Conservation (phyloP, 2,888 invertebrate genomes). For the Cheilosia impressa region DNA sequence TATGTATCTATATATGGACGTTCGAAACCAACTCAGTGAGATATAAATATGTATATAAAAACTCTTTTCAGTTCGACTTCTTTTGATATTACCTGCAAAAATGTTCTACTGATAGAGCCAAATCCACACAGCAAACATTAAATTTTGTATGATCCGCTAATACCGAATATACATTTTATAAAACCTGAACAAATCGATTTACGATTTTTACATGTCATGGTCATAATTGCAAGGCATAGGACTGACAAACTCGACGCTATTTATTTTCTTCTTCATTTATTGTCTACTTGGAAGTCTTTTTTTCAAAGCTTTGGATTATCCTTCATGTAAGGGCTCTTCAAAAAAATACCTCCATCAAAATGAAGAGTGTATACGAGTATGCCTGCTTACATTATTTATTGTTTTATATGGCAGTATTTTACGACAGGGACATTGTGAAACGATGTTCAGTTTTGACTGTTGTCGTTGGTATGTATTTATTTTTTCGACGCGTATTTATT, state of each 20-base stretch:
- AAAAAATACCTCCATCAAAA: not conserved
- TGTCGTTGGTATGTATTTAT: not conserved
- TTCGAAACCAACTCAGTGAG: constrained; percentile 4
- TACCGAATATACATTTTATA: too few relatives aligned
- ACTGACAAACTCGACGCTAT: too few relatives aligned
- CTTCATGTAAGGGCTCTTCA: not conserved
- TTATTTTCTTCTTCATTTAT: not conserved
- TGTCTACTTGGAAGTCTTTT: not conserved
- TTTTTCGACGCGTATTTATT: constrained; percentile 6
- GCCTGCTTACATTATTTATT: constrained; percentile 4
- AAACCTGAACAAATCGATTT: too few relatives aligned
- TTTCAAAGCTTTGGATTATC: not conserved
- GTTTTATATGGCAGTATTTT: not conserved
- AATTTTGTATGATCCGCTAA: too few relatives aligned
- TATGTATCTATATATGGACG: not conserved
- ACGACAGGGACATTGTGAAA: not conserved
- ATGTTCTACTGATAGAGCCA: not conserved
- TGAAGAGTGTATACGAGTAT: not conserved
- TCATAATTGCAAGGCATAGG: too few relatives aligned
- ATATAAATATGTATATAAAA: not conserved
- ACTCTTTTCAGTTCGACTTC: not conserved
- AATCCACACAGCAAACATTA: too few relatives aligned
- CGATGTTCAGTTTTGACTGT: not conserved
- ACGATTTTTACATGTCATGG: too few relatives aligned
- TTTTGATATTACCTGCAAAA: not conserved